phyloP scores from a whole-genome alignment of 37 sponge, comb jelly and placozoan genomes.

The Mnemiopsis leidyi region DNA sequence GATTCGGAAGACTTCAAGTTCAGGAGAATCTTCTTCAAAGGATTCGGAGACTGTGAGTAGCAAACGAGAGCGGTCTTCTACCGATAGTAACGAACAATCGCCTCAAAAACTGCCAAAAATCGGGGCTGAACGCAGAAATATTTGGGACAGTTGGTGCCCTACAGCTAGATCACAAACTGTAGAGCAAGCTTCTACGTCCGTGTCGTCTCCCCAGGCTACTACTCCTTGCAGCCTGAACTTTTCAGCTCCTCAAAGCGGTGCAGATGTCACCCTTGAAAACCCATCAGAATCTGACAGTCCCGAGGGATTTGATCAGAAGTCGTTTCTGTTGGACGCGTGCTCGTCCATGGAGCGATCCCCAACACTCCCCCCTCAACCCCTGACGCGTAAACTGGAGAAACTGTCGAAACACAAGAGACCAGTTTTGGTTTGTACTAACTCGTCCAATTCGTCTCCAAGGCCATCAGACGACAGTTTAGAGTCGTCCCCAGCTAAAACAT shows the following conservation, averaged over 20 bases:
- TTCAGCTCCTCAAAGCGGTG: background rate
- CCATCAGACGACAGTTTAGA: background rate
- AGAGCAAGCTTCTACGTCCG: background rate
- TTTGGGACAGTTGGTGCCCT: background rate
- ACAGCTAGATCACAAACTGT: background rate
- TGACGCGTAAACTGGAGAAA: conserved; percentile 19
- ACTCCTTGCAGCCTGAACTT: background rate
- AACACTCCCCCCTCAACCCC: background rate
- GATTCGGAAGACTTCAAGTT: background rate
- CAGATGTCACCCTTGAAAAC: background rate
- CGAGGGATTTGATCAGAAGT: background rate
- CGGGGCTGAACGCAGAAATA: background rate
- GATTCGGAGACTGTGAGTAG: background rate
- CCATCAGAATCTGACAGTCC: background rate
- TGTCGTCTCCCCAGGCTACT: background rate
- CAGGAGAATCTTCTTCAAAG: background rate
- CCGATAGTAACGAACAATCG: background rate
- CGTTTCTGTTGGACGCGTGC: background rate
- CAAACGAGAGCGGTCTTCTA: background rate
- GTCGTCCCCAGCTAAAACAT: background rate
- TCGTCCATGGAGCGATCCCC: background rate
- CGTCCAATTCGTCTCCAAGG: background rate
- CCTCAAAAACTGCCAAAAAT: background rate
- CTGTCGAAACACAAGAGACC: conserved; percentile 14
- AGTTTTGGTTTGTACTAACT: background rate